These are phyloP conservation scores for Malthinus flaveolus DNA, from an alignment of 2,888 invertebrate species.

Conservation along the genomic window DNA sequence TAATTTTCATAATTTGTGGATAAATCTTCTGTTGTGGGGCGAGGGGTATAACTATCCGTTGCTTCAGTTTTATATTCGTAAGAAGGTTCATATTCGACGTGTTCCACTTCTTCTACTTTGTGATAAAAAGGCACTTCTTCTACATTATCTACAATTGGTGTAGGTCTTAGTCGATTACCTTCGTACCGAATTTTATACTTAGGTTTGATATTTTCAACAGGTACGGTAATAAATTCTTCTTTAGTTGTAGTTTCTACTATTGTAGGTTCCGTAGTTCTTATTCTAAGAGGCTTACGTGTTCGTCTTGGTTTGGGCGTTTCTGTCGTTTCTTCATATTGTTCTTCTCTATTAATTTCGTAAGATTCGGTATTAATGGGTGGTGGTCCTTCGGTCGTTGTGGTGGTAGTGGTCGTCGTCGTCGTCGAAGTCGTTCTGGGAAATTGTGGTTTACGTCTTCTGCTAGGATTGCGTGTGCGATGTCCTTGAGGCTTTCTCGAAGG, in stretches of 20 bases:
- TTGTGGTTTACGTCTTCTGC: conserved; percentile 24
- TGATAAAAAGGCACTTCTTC: conserved; percentile 27
- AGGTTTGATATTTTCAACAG: conserved; percentile 6
- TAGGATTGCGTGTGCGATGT: conserved; percentile 27
- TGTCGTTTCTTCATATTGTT: conserved; percentile 33
- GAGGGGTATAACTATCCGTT: conserved; percentile 1
- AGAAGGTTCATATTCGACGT: too few relatives aligned
- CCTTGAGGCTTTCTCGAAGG: conserved; percentile 18
- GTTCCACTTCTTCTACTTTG: conserved; percentile 17
- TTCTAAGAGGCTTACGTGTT: conserved; percentile 34
- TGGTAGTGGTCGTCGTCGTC: conserved; percentile 26
- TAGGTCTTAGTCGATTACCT: conserved; percentile 16
- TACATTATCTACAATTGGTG: conserved; percentile 13
- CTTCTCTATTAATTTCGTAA: conserved; percentile 41
- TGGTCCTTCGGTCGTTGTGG: conserved; percentile 28
- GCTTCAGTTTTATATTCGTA: too few relatives aligned
- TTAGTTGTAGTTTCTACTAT: conserved; percentile 7
- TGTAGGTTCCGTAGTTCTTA: conserved; percentile 16
- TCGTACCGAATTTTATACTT: conserved; percentile 13
- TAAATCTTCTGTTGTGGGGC: conserved; percentile 12
- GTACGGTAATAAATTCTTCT: conserved; percentile 2
- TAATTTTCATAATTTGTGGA: conserved; percentile 12
- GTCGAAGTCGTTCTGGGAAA: conserved; percentile 34
- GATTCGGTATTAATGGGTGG: conserved; percentile 30
- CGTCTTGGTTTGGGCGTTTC: conserved; percentile 30